Percentiles rank a stretch among this genome's conserved stretches.
Evolutionary conservation across 2,888 invertebrate genomes (phyloP).

Genomic region (Andrena dorsata): DNA sequence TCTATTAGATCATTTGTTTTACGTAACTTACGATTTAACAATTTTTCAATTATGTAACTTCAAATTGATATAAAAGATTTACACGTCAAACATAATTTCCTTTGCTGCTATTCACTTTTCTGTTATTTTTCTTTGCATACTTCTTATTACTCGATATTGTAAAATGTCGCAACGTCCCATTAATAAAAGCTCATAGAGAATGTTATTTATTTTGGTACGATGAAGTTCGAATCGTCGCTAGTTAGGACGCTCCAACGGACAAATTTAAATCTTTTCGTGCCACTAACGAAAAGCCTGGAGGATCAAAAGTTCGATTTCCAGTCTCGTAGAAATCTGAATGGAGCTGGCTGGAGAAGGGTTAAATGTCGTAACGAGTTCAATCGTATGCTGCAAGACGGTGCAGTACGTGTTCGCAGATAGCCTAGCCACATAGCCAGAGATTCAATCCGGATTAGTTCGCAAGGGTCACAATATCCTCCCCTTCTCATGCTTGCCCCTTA

Average conservation of each 20-base stretch:
- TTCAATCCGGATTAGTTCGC: slow-evolving; percentile 84
- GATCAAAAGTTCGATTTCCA: slow-evolving; percentile 35
- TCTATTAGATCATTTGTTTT: neutral
- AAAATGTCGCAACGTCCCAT: too few relatives aligned
- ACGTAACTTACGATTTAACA: neutral
- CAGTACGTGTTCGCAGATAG: slow-evolving; percentile 80
- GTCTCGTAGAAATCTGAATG: slow-evolving; percentile 23
- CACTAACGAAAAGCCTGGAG: slow-evolving; percentile 7
- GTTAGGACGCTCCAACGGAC: neutral
- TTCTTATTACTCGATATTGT: too few relatives aligned
- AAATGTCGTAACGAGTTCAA: slow-evolving; percentile 77
- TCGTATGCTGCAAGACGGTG: slow-evolving; percentile 73
- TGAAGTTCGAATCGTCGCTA: neutral
- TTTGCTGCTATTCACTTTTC: neutral
- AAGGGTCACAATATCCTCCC: slow-evolving; percentile 84
- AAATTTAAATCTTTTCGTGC: slow-evolving; percentile 8
- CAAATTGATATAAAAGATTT: neutral
- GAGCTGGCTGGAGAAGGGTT: slow-evolving; percentile 60
- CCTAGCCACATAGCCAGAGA: slow-evolving; percentile 81
- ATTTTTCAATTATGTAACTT: neutral
- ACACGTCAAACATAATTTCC: neutral
- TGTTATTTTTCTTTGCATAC: too few relatives aligned
- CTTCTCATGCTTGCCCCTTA: slow-evolving; percentile 61
- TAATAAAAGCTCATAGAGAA: neutral
- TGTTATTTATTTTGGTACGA: neutral